Evolutionary conservation across 1,140 invertebrate genomes (phyloP), one percentile per base, ranked within the genome.

Genomic region (Druon quercuslanigerum): DNA sequence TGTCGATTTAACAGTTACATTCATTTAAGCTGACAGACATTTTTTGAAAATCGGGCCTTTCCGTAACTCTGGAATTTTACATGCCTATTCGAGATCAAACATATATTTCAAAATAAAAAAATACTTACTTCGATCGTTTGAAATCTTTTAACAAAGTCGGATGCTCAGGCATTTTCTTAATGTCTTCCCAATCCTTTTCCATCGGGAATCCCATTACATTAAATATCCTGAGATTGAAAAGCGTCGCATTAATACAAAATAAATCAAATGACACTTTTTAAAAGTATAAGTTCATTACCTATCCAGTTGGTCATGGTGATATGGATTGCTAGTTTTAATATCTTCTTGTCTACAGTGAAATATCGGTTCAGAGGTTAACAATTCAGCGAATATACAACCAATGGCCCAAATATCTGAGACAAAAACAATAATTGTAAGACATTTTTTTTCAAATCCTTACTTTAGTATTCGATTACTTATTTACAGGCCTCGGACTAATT

Each of bases 271-370:
- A 75, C 3, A 54, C 9, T 72, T 71, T 77, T 16, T 33, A 56
- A 76, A 33, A 1, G 56, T 52, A 14, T 3, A 14, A 66, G 40
- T 60, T 40, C 76, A 72, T 79, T 88, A 93, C 93, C 93, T 94
- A 92, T 99, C 98, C 71, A 99, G 92, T 89, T 99, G 99, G 92
- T 99, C 99, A 88, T 99, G 98, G 92, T 99, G 99, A 91, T 99
- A 99, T 8, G 99, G 99, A 94, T 99, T 99, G 87, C 97, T 99
- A 11, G 99, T 99, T 92, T 99, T 99, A 76, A 99, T 99, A 89
- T 99, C 99, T 92, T 99, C 99, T 93, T 99, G 99, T 57, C 98
- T 94, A 93, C 99, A 99, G 89, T 99, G 98, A 90, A 99, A 99
- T 89, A 99, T 99, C 20, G 99, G 99, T 92, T 99, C 99, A 1